Evolutionary conservation across 2,797 vertebrate species (phyloP).

Genomic region (Halcyon leucocephala): DNA sequence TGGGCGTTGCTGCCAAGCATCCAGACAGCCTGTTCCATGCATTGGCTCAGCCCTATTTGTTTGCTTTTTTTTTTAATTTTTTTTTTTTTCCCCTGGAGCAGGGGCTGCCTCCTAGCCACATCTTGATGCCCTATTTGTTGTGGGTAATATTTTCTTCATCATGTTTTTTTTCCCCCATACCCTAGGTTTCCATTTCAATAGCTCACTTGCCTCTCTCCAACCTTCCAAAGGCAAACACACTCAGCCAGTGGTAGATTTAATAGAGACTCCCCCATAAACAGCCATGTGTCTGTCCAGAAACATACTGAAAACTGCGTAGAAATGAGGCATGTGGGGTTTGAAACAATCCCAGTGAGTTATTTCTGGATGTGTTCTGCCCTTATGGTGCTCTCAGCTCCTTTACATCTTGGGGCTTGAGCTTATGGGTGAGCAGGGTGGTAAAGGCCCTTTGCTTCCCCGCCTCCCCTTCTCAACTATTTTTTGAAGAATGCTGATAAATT

Average conservation of each 20-base stretch:
- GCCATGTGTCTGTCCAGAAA: not conserved
- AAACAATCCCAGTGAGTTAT: not conserved
- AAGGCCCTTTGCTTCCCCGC: not conserved
- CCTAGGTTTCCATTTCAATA: not conserved
- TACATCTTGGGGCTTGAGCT: not conserved
- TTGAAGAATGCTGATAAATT: slow-evolving; percentile 20
- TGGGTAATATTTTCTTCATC: not conserved
- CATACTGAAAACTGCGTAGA: not conserved
- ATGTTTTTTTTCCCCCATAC: not conserved
- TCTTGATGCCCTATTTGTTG: not conserved
- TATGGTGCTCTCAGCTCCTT: rapidly evolving
- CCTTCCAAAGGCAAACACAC: not conserved
- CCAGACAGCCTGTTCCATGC: rapidly evolving
- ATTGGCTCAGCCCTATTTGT: not conserved
- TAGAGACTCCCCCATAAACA: not conserved
- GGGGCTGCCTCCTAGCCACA: not conserved
- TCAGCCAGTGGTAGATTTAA: not conserved
- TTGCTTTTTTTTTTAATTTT: not conserved
- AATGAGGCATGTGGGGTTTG: not conserved
- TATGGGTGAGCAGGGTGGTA: not conserved
- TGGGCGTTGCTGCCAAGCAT: not conserved
- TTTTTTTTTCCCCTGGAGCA: not conserved
- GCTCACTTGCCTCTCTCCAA: not conserved
- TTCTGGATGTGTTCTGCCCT: not conserved
- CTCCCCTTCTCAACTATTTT: not conserved